phyloP scores from a whole-genome alignment of 2,113 vertebrate species.

The Arothron firmamentum region DNA sequence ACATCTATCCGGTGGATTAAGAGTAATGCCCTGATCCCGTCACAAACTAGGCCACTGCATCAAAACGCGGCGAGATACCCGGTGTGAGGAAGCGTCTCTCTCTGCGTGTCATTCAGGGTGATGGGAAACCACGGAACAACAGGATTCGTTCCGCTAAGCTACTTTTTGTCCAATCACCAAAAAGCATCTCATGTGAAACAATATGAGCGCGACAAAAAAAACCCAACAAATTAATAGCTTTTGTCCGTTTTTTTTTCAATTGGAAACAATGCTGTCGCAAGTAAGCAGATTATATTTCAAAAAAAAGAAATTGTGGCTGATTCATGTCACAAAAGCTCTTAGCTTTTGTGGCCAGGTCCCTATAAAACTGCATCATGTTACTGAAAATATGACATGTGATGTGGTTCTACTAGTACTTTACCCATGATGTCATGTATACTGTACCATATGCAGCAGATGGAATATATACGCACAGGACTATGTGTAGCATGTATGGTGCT shows the following conservation, averaged over 20 bases:
- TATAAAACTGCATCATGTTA: too few species aligned
- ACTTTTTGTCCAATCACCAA: conserved; percentile 12
- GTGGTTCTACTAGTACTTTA: too few species aligned
- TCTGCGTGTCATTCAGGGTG: conserved; percentile 27
- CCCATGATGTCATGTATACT: too few species aligned
- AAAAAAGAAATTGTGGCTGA: too few species aligned
- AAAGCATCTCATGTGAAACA: conserved; percentile 25
- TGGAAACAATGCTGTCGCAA: too few species aligned
- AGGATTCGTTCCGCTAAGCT: conserved; percentile 40
- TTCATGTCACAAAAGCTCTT: too few species aligned
- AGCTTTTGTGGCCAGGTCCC: too few species aligned
- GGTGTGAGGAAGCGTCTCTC: conserved; percentile 29
- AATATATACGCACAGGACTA: not conserved
- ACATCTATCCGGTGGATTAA: conserved; percentile 71
- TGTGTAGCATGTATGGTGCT: conserved; percentile 19
- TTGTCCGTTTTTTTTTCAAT: conserved; percentile 8
- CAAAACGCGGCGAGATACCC: conserved; percentile 41
- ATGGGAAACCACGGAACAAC: conserved; percentile 25
- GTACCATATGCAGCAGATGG: too few species aligned
- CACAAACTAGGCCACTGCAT: conserved; percentile 67
- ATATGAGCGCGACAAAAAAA: conserved; percentile 8
- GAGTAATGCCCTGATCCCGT: conserved; percentile 71
- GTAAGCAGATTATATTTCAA: too few species aligned
- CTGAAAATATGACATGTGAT: too few species aligned
- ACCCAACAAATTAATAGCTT: not conserved